Percentiles rank a stretch among this genome's conserved stretches.
Evolutionary conservation across 2,888 invertebrate genomes (phyloP).

Genomic region (Caradrina kadenii): DNA sequence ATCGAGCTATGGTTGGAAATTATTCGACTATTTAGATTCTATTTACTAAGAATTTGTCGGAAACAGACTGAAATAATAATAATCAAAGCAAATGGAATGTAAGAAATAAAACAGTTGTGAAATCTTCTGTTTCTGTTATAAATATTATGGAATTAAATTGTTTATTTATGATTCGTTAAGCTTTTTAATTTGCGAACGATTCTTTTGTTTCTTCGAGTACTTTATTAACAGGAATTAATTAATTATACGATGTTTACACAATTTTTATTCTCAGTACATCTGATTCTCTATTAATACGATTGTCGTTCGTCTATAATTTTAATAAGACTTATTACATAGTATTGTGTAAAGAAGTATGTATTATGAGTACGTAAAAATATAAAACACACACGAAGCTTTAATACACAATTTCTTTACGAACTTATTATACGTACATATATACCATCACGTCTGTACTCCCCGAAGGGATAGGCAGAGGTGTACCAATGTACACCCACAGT

Average conservation of each 20-base stretch:
- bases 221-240: conserved; percentile 4
- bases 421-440: too few species aligned
- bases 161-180: conserved; percentile 36
- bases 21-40: conserved; percentile 57
- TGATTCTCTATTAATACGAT: not conserved
- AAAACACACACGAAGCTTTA: too few species aligned
- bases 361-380: too few species aligned
- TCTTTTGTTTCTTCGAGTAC: conserved; percentile 10
- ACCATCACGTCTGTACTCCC: too few species aligned
- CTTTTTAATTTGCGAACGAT: conserved; percentile 11
- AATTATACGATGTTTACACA: not conserved
- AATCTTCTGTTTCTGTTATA: conserved; percentile 7
- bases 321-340: not conserved
- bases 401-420: too few species aligned
- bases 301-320: not conserved
- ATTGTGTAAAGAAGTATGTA: not conserved
- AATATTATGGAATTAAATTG: conserved; percentile 20
- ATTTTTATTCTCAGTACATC: not conserved
- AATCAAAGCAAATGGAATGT: too few species aligned
- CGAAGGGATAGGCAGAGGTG: too few species aligned
- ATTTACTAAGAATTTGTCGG: conserved; percentile 39
- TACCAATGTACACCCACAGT: too few species aligned
- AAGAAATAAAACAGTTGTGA: too few species aligned
- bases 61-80: conserved; percentile 4
- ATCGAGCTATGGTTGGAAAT: conserved; percentile 59